Percentiles rank a stretch among this genome's conserved stretches.
Conservation (phyloP, 2,888 invertebrate genomes). For the Drosophila macrospina region DNA sequence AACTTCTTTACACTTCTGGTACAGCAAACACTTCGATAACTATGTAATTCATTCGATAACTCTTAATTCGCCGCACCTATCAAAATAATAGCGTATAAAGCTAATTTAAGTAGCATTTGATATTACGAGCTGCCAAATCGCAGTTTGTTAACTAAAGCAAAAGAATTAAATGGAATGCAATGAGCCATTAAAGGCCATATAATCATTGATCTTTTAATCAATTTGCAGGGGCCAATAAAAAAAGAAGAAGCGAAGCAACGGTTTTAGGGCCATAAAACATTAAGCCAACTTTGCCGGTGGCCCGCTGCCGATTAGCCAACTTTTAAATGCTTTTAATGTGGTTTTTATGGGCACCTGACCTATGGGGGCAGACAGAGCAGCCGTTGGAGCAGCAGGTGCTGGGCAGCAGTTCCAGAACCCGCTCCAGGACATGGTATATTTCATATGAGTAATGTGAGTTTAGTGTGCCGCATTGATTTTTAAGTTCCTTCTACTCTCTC, state of each 20-base stretch:
- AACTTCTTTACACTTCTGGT: background rate
- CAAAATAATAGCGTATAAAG: background rate
- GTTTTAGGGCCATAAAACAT: constrained; percentile 62
- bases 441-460: constrained; percentile 77
- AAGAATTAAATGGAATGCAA: constrained; percentile 72
- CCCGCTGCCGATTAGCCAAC: constrained; percentile 67
- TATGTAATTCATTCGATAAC: background rate
- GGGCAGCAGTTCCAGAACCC: background rate
- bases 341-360: constrained; percentile 66
- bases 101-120: background rate
- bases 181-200: constrained; percentile 73
- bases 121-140: constrained; percentile 56
- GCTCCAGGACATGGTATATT: constrained; percentile 20
- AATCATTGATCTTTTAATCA: constrained; percentile 80
- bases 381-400: background rate
- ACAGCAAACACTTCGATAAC: background rate
- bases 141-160: constrained; percentile 43
- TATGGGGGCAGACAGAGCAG: background rate
- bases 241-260: constrained; percentile 24
- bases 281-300: constrained; percentile 59
- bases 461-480: constrained; percentile 73
- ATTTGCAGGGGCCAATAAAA: constrained; percentile 68
- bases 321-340: constrained; percentile 79
- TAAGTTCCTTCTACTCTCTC: constrained; percentile 45
- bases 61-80: background rate